These are phyloP conservation scores for Acleris literana DNA, from an alignment of 2,888 invertebrate genomes.

Conservation along the genomic window DNA sequence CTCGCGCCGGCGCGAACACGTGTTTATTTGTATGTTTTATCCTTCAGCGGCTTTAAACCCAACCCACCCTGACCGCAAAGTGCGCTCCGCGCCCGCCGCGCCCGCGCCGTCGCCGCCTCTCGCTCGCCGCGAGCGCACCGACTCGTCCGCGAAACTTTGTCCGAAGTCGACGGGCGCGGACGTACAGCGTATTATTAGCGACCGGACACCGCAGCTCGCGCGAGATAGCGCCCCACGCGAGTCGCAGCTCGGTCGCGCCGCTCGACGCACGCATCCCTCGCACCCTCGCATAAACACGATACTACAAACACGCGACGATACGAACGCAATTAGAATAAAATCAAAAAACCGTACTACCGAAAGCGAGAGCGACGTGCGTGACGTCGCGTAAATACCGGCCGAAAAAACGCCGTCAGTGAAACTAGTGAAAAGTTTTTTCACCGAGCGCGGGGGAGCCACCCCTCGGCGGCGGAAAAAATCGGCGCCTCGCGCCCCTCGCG, in stretches of 20 bases:
- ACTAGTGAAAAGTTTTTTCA: constrained; percentile 82
- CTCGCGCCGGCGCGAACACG: constrained; percentile 86
- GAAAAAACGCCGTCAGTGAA: constrained; percentile 81
- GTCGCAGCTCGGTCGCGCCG: constrained; percentile 58
- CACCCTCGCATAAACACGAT: constrained; percentile 51
- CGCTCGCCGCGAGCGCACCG: constrained; percentile 68
- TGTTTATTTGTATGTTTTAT: constrained; percentile 85
- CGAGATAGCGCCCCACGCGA: constrained; percentile 42
- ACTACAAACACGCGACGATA: constrained; percentile 41
- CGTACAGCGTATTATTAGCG: constrained; percentile 81
- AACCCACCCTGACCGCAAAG: constrained; percentile 87
- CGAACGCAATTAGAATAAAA: constrained; percentile 47
- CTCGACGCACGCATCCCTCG: constrained; percentile 66
- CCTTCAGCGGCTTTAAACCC: constrained; percentile 87
- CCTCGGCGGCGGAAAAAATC: constrained; percentile 79
- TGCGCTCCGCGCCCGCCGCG: constrained; percentile 84
- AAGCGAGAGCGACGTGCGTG: constrained; percentile 73
- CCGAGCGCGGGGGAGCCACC: constrained; percentile 76
- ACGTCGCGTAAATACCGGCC: constrained; percentile 75
- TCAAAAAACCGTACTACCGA: constrained; percentile 52
- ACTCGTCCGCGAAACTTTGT: constrained; percentile 81
- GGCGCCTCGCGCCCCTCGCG: constrained; percentile 75
- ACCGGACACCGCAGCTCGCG: constrained; percentile 71
- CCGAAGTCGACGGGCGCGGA: constrained; percentile 82
- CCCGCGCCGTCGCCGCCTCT: constrained; percentile 80